Percentiles rank a stretch among this genome's conserved stretches.
These are phyloP conservation scores for Drosophila fuyamai DNA, from an alignment of 1,140 invertebrate genomes.

Conservation along the genomic window DNA sequence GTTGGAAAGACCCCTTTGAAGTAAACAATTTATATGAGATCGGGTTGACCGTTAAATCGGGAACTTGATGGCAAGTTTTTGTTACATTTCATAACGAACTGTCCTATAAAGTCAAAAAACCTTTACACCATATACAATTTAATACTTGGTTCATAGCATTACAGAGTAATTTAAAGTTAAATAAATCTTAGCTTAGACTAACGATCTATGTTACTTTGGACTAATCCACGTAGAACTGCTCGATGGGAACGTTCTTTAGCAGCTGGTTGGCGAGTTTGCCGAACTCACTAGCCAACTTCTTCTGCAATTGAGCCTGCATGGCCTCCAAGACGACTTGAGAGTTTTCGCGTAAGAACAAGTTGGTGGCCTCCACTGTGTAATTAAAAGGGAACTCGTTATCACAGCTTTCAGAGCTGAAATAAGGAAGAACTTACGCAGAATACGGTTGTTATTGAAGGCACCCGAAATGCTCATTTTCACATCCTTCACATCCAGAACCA, in stretches of 20 bases:
- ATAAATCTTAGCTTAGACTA: slow-evolving; percentile 42
- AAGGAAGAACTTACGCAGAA: slow-evolving; percentile 87
- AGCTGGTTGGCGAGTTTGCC: slow-evolving; percentile 89
- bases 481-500: slow-evolving; percentile 88
- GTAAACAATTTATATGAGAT: too few relatives aligned
- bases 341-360: slow-evolving; percentile 90
- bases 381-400: neutral
- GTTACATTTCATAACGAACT: too few relatives aligned
- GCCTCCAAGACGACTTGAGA: slow-evolving; percentile 89
- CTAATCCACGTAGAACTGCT: slow-evolving; percentile 86
- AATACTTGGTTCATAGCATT: slow-evolving; percentile 67
- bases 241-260: slow-evolving; percentile 87
- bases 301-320: slow-evolving; percentile 89
- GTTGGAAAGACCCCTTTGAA: too few relatives aligned
- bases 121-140: slow-evolving; percentile 51
- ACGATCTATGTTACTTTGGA: neutral
- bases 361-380: slow-evolving; percentile 88
- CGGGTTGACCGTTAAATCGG: too few relatives aligned
- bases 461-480: slow-evolving; percentile 89
- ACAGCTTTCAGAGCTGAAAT: neutral
- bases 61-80: too few relatives aligned
- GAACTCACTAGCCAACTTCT: slow-evolving; percentile 88
- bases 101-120: too few relatives aligned
- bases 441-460: slow-evolving; percentile 89
- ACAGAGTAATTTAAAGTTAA: slow-evolving; percentile 60